Conservation (phyloP, 2,797 vertebrate species). For the Xerus rutilus region DNA sequence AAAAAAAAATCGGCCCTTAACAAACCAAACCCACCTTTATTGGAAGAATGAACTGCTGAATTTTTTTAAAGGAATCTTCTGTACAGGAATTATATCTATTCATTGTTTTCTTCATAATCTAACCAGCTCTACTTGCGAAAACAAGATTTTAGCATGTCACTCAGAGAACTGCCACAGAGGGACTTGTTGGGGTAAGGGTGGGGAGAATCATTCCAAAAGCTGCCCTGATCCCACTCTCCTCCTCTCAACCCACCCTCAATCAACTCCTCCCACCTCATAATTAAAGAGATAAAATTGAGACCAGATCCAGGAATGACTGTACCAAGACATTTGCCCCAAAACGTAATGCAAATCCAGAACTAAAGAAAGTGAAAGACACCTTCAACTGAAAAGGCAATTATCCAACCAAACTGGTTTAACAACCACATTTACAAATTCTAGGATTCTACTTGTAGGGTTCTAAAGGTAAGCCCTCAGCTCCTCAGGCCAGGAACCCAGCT, state of each 20-base stretch:
- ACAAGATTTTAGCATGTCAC: background rate
- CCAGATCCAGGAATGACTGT: background rate
- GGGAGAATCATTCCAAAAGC: background rate
- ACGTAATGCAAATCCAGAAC: background rate
- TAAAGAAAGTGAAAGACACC: background rate
- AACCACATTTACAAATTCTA: background rate
- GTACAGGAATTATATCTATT: background rate
- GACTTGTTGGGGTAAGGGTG: background rate
- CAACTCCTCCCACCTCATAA: background rate
- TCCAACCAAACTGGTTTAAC: conserved; percentile 35
- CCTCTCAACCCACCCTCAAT: background rate
- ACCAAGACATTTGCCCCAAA: background rate
- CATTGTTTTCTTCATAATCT: background rate
- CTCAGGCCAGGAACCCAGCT: background rate
- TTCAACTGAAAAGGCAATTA: background rate
- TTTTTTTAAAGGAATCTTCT: background rate
- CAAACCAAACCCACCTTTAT: background rate
- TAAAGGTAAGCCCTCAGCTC: background rate
- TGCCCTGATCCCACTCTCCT: background rate
- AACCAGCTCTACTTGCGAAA: background rate
- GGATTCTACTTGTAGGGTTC: background rate
- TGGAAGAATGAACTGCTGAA: background rate
- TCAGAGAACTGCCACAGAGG: background rate
- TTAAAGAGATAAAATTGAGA: background rate
- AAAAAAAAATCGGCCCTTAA: background rate